Percentiles rank a stretch among this genome's conserved stretches.
Evolutionary conservation across 2,113 vertebrate species (phyloP).

Genomic region (Paramormyrops kingsleyae): DNA sequence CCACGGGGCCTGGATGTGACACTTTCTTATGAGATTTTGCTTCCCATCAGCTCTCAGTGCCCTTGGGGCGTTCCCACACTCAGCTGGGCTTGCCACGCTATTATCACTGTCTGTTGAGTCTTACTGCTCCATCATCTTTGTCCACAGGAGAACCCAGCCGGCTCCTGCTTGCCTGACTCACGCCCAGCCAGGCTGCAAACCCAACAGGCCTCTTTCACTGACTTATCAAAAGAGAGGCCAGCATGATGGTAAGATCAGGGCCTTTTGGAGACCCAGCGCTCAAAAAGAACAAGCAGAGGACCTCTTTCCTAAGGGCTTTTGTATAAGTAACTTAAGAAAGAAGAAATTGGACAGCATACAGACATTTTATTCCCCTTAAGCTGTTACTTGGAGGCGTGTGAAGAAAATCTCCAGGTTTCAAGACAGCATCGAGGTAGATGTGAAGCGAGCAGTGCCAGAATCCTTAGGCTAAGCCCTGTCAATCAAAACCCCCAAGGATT

Average conservation of each 20-base stretch:
- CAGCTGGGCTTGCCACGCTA: neutral
- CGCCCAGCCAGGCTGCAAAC: neutral
- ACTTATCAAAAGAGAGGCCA: neutral
- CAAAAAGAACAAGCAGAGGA: neutral
- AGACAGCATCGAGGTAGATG: neutral
- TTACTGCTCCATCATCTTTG: neutral
- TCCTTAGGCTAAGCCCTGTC: neutral
- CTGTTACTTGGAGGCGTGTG: neutral
- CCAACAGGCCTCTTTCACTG: neutral
- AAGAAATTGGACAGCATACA: neutral
- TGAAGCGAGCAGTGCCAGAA: neutral
- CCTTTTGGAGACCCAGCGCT: neutral
- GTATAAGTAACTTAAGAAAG: neutral
- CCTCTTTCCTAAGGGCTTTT: neutral
- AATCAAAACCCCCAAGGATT: neutral
- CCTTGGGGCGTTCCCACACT: neutral
- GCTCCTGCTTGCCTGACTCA: neutral
- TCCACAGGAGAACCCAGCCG: neutral
- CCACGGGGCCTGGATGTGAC: neutral
- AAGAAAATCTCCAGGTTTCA: neutral
- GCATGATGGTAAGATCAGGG: neutral
- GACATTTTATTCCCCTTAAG: neutral
- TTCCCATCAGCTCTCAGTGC: neutral
- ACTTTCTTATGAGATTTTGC: neutral
- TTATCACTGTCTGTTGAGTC: neutral